Evolutionary conservation across 2,888 invertebrate genomes (phyloP).

Genomic region (Imbricaverruca yamaguchii): DNA sequence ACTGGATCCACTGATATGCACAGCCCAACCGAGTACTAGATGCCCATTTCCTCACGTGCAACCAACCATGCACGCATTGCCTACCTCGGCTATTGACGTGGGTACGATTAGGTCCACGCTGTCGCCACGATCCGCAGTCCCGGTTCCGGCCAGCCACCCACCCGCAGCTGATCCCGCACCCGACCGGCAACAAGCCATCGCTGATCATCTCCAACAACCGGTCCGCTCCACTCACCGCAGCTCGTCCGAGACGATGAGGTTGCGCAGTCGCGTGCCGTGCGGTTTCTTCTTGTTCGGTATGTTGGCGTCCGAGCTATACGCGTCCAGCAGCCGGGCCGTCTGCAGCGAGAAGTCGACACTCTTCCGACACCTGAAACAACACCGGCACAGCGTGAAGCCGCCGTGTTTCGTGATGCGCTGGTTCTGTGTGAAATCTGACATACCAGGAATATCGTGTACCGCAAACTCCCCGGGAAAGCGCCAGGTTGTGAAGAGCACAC

Average conservation of each 20-base stretch:
- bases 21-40: no score
- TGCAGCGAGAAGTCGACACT: conserved; percentile 93
- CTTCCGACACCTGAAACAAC: conserved; percentile 64
- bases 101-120: no score
- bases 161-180: not conserved
- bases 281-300: conserved; percentile 60
- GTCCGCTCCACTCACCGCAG: conserved; percentile 39
- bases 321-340: conserved; percentile 92
- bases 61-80: no score
- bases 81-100: no score
- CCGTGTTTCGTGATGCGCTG: no score
- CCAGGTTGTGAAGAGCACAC: no score
- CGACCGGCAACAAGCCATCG: not conserved
- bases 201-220: no score
- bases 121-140: not conserved
- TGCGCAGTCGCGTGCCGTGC: conserved; percentile 64
- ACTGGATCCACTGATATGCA: no score
- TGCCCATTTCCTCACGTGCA: no score
- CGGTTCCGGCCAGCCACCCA: not conserved
- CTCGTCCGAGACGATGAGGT: conserved; percentile 64
- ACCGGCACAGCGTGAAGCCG: conserved; percentile 46
- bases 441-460: no score
- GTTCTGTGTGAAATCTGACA: no score
- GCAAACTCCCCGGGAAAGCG: no score
- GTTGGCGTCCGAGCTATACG: conserved; percentile 71